Conservation (phyloP, 92 coral and sea anemone species). For the Plumapathes pennacea region DNA sequence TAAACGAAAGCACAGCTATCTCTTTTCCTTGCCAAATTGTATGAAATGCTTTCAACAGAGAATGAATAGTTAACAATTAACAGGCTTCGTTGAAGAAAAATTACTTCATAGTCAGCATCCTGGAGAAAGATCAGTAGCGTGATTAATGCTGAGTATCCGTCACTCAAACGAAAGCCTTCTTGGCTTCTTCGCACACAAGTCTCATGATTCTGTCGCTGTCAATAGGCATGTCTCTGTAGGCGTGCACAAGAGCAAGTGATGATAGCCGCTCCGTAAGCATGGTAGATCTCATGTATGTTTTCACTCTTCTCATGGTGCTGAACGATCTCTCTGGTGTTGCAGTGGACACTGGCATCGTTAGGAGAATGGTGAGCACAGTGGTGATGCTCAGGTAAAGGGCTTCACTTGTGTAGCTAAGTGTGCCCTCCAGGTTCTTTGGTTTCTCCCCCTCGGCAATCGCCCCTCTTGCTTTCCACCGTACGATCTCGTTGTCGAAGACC, state of each 20-base stretch:
- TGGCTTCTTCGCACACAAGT: constrained; percentile 39
- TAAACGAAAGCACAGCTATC: too few species aligned
- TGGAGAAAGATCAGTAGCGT: too few species aligned
- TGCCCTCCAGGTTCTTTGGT: neutral
- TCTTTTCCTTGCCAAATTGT: constrained; percentile 14
- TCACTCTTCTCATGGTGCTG: constrained; percentile 36
- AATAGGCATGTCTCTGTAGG: constrained; percentile 54
- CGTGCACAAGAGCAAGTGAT: constrained; percentile 29
- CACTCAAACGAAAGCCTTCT: too few species aligned
- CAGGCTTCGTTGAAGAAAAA: too few species aligned
- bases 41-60: constrained; percentile 13
- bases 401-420: neutral
- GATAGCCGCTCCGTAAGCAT: constrained; percentile 39
- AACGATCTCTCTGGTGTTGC: constrained; percentile 38
- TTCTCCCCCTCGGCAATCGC: neutral
- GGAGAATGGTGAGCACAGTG: constrained; percentile 11
- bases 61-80: too few species aligned
- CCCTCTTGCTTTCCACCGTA: constrained; percentile 4
- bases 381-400: neutral
- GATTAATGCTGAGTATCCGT: too few species aligned
- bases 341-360: constrained; percentile 16
- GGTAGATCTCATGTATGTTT: constrained; percentile 35
- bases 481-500: neutral
- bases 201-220: constrained; percentile 24
- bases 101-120: too few species aligned